A percentile compares a stretch with the other conserved stretches of the same genome.
Conservation (phyloP, 2,113 vertebrate species). For the Parotia lawesii region DNA sequence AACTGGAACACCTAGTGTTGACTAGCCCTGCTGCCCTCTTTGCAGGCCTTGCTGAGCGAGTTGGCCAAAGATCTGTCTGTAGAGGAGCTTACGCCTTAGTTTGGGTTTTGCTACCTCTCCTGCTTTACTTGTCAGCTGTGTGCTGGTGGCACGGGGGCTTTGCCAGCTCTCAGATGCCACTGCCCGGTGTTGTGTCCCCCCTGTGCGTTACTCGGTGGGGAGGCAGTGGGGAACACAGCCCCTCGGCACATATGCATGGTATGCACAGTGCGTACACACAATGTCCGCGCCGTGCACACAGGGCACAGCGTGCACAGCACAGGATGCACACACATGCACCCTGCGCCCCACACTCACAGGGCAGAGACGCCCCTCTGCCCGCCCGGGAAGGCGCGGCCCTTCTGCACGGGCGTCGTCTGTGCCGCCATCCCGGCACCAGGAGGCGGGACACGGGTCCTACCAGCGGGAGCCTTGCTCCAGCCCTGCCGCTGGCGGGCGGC, state of each 20-base stretch:
- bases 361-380: background rate
- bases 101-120: background rate
- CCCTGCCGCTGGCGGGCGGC: background rate
- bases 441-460: background rate
- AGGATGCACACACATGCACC: accelerated
- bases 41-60: background rate
- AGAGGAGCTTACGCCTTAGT: accelerated
- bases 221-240: accelerated
- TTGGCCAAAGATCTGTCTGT: accelerated
- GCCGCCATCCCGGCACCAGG: background rate
- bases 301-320: no score
- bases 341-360: no score
- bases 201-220: background rate
- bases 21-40: background rate
- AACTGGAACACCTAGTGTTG: background rate
- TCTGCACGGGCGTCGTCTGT: background rate
- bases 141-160: background rate
- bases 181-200: accelerated
- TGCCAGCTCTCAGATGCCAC: accelerated
- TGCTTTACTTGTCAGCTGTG: background rate
- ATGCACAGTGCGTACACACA: accelerated
- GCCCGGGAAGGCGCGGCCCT: background rate
- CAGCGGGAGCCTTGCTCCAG: background rate
- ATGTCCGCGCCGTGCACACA: accelerated
- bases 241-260: accelerated